Conservation (phyloP, 1,140 invertebrate genomes). For the Acromyrmex charruanus region DNA sequence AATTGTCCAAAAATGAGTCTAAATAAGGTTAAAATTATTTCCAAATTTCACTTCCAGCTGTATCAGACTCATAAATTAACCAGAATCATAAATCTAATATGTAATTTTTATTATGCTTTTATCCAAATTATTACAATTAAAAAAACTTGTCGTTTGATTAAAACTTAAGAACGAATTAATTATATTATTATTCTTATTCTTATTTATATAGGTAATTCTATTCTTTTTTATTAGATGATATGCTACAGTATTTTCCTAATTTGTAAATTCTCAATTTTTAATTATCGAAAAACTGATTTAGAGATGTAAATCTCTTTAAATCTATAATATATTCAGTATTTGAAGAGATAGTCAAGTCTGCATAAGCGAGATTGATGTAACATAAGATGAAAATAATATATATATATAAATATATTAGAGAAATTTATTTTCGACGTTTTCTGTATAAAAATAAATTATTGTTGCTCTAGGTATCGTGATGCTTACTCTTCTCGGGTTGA, state of each 20-base stretch:
- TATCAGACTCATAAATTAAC: background rate
- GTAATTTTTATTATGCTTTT: constrained; percentile 5
- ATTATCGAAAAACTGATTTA: background rate
- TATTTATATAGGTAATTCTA: background rate
- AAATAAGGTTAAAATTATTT: background rate
- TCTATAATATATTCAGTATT: background rate
- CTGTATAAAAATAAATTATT: constrained; percentile 67
- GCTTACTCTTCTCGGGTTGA: background rate
- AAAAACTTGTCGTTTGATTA: background rate
- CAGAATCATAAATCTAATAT: background rate
- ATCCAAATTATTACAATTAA: background rate
- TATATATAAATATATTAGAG: background rate
- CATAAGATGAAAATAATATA: background rate
- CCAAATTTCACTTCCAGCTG: background rate
- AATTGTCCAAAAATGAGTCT: background rate
- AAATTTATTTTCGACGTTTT: constrained; percentile 57
- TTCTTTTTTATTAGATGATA: background rate
- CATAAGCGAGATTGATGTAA: background rate
- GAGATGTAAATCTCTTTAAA: background rate
- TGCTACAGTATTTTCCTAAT: background rate
- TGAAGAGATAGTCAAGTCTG: background rate
- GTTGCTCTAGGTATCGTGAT: constrained; percentile 5
- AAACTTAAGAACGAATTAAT: too few species aligned
- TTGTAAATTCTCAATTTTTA: background rate
- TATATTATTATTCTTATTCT: background rate